Evolutionary conservation across 2,113 vertebrate species (phyloP), one percentile per base, ranked within the genome.

Genomic region (Alethe diademata): DNA sequence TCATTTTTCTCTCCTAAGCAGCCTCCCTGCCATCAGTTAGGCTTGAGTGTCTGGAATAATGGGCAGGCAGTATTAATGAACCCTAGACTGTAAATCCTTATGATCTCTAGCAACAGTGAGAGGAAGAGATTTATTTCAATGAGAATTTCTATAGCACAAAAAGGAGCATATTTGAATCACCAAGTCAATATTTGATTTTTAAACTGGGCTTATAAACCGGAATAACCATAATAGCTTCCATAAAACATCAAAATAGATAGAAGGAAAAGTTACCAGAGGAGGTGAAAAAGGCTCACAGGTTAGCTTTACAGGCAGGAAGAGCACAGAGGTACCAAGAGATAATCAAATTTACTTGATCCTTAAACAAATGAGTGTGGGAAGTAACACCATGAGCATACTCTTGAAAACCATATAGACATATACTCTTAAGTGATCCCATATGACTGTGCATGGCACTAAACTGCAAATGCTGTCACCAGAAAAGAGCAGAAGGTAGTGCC

Each of bases 301-400:
- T 40, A 51, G 48, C 26, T 58, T 81, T 61, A 74, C 70, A 40
- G 36, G 29, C 60, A 78, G 43, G 45, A 86, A 87, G 33, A 61
- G 40, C 43, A 31, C 20, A 62, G 36, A 89, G 48, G 17, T 60
- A 35, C 26, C 18, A 53, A 82, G 31, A 84, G 74, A 94, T 65
- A 87, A 85, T 83, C 88, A 91, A 92, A 53, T 42, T 92, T 88
- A n/a, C 15, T 65, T 85, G 86, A 88, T 86, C 67, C 92, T 79
- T 92, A 75, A 86, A 96, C 78, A 90, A 80, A 48, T 51, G 40
- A 74, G 10, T 29, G 40, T 9, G 11, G 74, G 72, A 86, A 90
- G 40, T 47, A 88, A 90, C 36, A 54, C 60, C 72, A 51, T 5
- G 2, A 75, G 43, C 70, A 74, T 70, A 69, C 50, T 72, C 91